Evolutionary conservation across 2,797 vertebrate species (phyloP), one percentile per base, ranked within the genome.

Genomic region (Lepidocolaptes lacrymiger): DNA sequence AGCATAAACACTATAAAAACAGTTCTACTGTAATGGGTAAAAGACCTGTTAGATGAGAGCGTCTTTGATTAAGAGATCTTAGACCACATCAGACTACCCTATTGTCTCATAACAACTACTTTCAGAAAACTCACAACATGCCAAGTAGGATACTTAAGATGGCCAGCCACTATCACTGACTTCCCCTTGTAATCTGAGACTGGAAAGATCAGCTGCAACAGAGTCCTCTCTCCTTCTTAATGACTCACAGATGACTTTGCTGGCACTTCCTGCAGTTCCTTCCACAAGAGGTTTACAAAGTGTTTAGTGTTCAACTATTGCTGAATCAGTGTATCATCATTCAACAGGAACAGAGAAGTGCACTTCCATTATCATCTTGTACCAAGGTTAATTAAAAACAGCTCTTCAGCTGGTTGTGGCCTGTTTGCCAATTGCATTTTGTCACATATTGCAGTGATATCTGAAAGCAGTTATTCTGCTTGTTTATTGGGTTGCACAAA

Each of bases 301-400:
- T 93, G 90, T 95, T 94, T 85, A 93, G 62, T 8, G 87, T 88
- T 97, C 79, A 96, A 75, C 95, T 97, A 93, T 73, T 97, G 96
- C 97, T 98, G 97, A 98, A 95, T 97, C 97, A 97, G 96, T 96
- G 63, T 59, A 80, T 97, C 95, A 97, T 96, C 94, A 92, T 95
- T 84, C 84, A 97, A 96, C 67, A 92, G 85, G 80, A 96, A 97
- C 94, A 92, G 93, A 95, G 85, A 94, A 97, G 94, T 76, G 54
- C 41, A 66, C 85, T 93, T 91, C 76, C 87, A 86, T 91, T 92
- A 94, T 84, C 52, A 2, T 95, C 79, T 73, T 66, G 80, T 85
- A 85, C 81, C 73, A 85, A 76, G 69, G 89, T 95, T 97, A 97
- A 98, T 97, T 95, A 96, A 97, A 98, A 97, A 62, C 97, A 97